Evolutionary conservation across 2,888 invertebrate species (phyloP).

Genomic region (Athalia rosae): DNA sequence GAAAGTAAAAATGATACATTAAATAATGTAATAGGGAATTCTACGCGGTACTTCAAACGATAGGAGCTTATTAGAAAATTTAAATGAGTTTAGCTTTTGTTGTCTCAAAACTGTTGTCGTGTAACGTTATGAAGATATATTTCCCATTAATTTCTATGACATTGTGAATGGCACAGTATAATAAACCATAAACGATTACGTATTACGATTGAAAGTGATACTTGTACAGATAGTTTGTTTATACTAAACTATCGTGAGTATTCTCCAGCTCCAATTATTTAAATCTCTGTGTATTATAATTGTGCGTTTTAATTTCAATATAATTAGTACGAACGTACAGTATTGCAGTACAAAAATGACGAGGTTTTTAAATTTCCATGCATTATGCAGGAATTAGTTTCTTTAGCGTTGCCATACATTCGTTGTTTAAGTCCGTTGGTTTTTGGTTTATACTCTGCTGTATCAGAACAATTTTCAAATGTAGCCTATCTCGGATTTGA

Average conservation of each 20-base stretch:
- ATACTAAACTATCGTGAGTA: conserved; percentile 24
- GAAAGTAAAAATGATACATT: conserved; percentile 49
- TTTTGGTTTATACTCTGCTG: no score
- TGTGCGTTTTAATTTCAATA: conserved; percentile 36
- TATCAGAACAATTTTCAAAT: no score
- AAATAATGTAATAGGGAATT: conserved; percentile 46
- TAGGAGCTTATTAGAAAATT: conserved; percentile 49
- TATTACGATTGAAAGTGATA: conserved; percentile 36
- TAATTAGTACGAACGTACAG: conserved; percentile 40
- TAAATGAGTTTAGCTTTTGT: conserved; percentile 27
- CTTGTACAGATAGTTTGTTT: conserved; percentile 36
- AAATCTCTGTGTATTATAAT: conserved; percentile 40
- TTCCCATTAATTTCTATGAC: conserved; percentile 22
- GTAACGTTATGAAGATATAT: conserved; percentile 12
- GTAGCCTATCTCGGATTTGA: no score
- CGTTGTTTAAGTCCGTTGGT: no score
- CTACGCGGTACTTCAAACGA: conserved; percentile 56
- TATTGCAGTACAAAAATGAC: conserved; percentile 36
- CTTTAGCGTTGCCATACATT: not conserved
- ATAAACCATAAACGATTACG: conserved; percentile 35
- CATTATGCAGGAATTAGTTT: not conserved
- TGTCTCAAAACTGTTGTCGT: conserved; percentile 16
- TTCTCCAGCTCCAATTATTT: conserved; percentile 35
- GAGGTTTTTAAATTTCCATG: conserved; percentile 15
- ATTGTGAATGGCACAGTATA: conserved; percentile 40